Base-by-base conservation (phyloP, 1,140 invertebrate species). In the Oppia nitens region DNA sequence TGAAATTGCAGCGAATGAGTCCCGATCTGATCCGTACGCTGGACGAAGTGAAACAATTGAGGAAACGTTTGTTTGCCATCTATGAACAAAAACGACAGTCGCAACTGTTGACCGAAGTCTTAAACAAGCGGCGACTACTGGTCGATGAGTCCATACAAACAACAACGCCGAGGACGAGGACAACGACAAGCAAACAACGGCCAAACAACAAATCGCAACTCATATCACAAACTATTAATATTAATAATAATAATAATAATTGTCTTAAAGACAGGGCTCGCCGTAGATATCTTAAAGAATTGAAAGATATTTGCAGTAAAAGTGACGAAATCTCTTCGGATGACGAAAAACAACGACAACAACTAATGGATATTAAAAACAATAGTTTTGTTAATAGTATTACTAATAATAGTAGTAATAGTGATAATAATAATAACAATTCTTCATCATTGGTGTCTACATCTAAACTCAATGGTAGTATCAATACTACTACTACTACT, bases 51-150 rank as follows among this genome's bases (percentile, higher is more conserved):
- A 45, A 47, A 29, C 2, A 4, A 53, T 29, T 59, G 21, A 59
- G 52, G 27, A 45, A 26, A 23, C 26, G 29, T 47, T 26, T 50
- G 11, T 47, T 52, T 25, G 3, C 14, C 14, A 24, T 53, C 2
- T 23, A 59, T n/a, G 57, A 59, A 48, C 28, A 59, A 53, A 29
- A 59, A 47, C 20, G n/a, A 23, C 57, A 59, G 29, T 53, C 27
- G 26, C 47, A 53, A 59, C 26, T 59, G 24, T 45, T 53, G 3
- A 47, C 12, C 2, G 50, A 59, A 45, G 49, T 59, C 12, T 24
- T 59, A 6, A 53, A n/a, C 9, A 53, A 53, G 21, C 3, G 51
- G 14, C 17, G 25, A 23, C n/a, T 47, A 25, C 45, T 59, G 9
- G 29, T 59, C 50, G 23, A 59, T 52, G 9, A 28, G 47, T 28